phyloP scores from a whole-genome alignment of 2,888 invertebrate species.

The Ormyrus thymus region DNA sequence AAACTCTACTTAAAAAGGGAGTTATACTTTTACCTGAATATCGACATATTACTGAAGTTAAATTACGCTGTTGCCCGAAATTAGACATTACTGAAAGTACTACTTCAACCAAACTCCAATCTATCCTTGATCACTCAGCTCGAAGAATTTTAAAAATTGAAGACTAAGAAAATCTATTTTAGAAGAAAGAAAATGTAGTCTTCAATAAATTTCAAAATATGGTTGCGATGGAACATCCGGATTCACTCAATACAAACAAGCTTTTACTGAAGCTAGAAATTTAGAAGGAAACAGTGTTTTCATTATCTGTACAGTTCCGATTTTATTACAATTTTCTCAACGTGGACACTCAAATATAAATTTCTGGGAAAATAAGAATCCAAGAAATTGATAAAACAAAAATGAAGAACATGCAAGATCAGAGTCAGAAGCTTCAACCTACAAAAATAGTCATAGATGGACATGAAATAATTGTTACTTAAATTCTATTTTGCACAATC shows the following conservation, averaged over 20 bases:
- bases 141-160: conserved; percentile 3
- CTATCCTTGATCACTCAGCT: conserved; percentile 1
- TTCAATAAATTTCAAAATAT: conserved; percentile 24
- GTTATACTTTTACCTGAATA: background rate
- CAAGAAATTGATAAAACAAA: background rate
- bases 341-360: background rate
- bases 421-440: background rate
- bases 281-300: background rate
- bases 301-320: background rate
- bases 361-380: conserved; percentile 1
- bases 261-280: background rate
- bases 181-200: background rate
- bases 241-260: conserved; percentile 26
- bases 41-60: background rate
- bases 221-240: conserved; percentile 33
- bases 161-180: background rate
- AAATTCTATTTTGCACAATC: background rate
- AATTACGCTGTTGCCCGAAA: background rate
- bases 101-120: background rate
- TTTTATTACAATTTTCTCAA: background rate
- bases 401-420: background rate
- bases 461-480: background rate
- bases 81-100: background rate
- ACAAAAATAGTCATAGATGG: background rate
- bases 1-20: background rate